Base-by-base conservation (phyloP, 2,113 vertebrate genomes). In the Malurus cyaneus region DNA sequence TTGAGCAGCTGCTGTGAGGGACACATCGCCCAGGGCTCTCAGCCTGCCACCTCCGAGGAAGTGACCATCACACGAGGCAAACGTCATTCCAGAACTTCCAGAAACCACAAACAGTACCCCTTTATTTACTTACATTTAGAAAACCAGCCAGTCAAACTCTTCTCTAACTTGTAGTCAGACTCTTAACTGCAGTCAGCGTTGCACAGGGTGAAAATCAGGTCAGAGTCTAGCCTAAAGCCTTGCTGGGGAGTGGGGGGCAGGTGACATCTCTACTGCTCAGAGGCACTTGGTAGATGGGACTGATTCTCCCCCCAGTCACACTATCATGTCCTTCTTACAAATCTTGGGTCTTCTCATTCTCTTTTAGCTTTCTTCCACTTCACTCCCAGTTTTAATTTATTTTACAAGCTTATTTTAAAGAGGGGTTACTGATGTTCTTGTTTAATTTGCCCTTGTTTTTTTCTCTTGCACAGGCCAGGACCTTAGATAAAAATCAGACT, bases 401-500 rank as follows among this genome's bases (percentile, higher is more conserved):
- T 64, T 78, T 47, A 62, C 34, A 78, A 64, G 47, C 26, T 86
- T 67, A 53, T 88, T 94, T 88, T 72, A 89, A 61, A 80, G 49
- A 73, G 21, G 56, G 29, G 14, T 90, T 86, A 80, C 36, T 54
- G 16, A 89, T 36, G n/a, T 59, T 86, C 78, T 65, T 41, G 34
- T 47, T 91, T 62, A 52, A 85, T 85, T 96, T 96, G 31, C 49
- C 73, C 39, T 97, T 94, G 84, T 56, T 95, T 97, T 97, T 95
- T 80, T 96, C 94, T 88, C 87, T 93, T 80, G 85, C 88, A 96
- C 79, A 96, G 95, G 89, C 86, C 73, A 89, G 86, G 95, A 96
- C 86, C 91, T 94, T 96, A 93, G 96, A 96, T 95, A 97, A 97
- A 95, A 97, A 97, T 96, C 96, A 97, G 95, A 87, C 95, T 97